These are phyloP conservation scores for Papilio machaon DNA, from an alignment of 1,140 invertebrate genomes.

Conservation along the genomic window DNA sequence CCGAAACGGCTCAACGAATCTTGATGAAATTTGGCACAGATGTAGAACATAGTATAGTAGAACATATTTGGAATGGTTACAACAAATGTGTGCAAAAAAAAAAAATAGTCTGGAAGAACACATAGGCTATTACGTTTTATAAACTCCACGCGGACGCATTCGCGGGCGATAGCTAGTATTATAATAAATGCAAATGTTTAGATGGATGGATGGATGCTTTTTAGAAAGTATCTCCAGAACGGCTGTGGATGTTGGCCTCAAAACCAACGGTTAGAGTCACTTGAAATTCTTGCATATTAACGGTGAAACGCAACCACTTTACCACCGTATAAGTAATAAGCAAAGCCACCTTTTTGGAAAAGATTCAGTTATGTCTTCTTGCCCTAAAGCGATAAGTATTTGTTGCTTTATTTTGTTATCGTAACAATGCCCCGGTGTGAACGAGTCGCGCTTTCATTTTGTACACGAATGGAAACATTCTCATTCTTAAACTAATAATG, in stretches of 20 bases:
- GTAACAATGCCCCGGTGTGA: conserved; percentile 67
- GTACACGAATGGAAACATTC: conserved; percentile 46
- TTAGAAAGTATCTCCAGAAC: no score
- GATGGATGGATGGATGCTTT: no score
- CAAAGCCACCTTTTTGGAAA: conserved; percentile 45
- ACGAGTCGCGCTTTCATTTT: conserved; percentile 59
- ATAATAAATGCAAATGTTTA: no score
- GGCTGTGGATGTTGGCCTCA: neutral
- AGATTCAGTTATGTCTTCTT: conserved; percentile 55
- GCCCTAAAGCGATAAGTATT: conserved; percentile 59
- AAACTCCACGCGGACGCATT: no score
- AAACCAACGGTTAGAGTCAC: conserved; percentile 48
- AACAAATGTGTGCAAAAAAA: no score
- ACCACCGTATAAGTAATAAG: conserved; percentile 51
- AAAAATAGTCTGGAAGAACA: no score
- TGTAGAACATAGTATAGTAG: no score
- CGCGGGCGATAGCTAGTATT: no score
- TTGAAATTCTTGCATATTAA: conserved; percentile 44
- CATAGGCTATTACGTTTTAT: no score
- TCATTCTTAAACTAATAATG: conserved; percentile 53
- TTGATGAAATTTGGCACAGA: no score
- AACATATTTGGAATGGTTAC: no score
- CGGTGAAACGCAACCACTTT: conserved; percentile 44
- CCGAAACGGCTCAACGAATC: no score
- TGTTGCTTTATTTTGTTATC: conserved; percentile 64